phyloP scores from a whole-genome alignment of 2,113 vertebrate species.

The Erythrolamprus reginae region DNA sequence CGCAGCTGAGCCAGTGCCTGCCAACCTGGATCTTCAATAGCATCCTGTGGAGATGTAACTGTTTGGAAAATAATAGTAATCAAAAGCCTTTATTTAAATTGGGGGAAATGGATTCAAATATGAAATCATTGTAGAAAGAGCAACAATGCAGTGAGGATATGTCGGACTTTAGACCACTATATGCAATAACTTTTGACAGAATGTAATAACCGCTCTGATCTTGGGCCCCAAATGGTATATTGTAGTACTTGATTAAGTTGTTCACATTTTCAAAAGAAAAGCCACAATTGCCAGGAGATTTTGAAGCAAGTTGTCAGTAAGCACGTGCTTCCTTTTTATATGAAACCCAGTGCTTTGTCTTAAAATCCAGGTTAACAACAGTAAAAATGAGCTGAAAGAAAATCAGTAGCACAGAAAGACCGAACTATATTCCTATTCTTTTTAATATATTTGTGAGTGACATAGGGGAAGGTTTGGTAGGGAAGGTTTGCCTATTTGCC shows the following conservation, averaged over 20 bases:
- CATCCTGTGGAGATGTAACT: too few relatives aligned
- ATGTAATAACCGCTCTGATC: not conserved
- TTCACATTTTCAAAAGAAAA: slow-evolving; percentile 17
- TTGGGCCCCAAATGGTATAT: not conserved
- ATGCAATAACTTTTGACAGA: slow-evolving; percentile 14
- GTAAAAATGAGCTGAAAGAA: not conserved
- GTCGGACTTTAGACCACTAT: not conserved
- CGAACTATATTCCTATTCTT: too few relatives aligned
- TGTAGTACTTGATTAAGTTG: slow-evolving; percentile 5
- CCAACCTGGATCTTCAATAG: too few relatives aligned
- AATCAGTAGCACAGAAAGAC: not conserved
- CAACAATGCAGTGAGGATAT: not conserved
- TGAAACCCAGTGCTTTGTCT: not conserved
- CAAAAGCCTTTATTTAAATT: not conserved
- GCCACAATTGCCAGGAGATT: slow-evolving; percentile 3
- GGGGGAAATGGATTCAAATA: slow-evolving; percentile 20
- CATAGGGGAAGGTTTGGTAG: too few relatives aligned
- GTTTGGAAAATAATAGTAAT: not conserved
- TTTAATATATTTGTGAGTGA: too few relatives aligned
- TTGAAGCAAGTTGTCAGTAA: slow-evolving; percentile 17
- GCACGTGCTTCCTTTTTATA: slow-evolving; percentile 8
- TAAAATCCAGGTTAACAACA: slow-evolving; percentile 9
- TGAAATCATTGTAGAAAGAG: slow-evolving; percentile 10
- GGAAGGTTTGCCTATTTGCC: too few relatives aligned
- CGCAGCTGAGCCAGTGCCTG: too few relatives aligned